Evolutionary conservation across 2,888 invertebrate genomes (phyloP), one percentile per base, ranked within the genome.

Genomic region (Spodoptera exigua): DNA sequence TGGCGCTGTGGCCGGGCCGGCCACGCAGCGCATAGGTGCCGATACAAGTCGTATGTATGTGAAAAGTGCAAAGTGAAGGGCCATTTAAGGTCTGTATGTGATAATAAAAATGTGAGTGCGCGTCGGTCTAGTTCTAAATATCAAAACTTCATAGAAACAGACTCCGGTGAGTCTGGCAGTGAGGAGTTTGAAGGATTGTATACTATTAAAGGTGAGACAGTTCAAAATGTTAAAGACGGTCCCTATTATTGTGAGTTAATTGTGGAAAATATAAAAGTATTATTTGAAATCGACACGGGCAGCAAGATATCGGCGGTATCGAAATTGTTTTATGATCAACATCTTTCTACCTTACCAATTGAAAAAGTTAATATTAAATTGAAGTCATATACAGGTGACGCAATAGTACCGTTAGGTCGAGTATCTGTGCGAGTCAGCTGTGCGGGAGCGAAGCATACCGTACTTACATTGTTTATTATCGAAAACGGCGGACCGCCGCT

Each of bases 401-500:
- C 21, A 16, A 65, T 65, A 13, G 40, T 36, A 21, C 34, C 65
- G 10, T 10, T 57, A 4, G 64, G 64, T 10, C 44, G 41, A 18
- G 44, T 61, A 1, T 16, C 14, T 0, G 64, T 61, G 13, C 35
- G 16, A 14, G 59, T 58, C 14, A 18, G 34, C 5, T 18, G 11
- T 36, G 47, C 36, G 21, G 57, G 40, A 2, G 36, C 35, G 5
- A 17, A 36, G 18, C 32, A 18, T 7, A 12, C 27, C 13, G 34
- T 14, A n/a, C 35, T 54, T 4, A 10, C 27, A 1, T 47, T 59
- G 12, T 55, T 37, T 58, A 44, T 61, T n/a, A n/a, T n/a, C n/a
- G n/a, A 58, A 2, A 49, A 43, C 35, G 62, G 61, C 7, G 61
- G 61, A 1, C 59, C 55, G 1, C 66, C 62, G 14, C 45, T 62